Conservation (phyloP, 2,888 invertebrate species). For the Andrena minutula region DNA sequence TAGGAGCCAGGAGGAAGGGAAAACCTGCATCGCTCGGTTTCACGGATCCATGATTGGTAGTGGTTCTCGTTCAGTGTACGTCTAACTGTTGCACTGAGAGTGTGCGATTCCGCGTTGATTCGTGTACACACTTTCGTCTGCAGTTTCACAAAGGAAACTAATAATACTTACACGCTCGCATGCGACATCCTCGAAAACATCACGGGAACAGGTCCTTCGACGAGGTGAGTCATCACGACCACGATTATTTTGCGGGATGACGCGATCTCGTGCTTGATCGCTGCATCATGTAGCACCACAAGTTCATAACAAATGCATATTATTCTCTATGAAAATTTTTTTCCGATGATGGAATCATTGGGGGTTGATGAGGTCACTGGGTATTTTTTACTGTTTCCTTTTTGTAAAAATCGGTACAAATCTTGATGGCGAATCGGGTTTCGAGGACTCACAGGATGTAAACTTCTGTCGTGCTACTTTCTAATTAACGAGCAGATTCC, state of each 20-base stretch:
- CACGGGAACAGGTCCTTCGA: constrained; percentile 9
- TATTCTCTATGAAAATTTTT: neutral
- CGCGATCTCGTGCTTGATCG: constrained; percentile 40
- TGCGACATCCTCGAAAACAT: constrained; percentile 10
- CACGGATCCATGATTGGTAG: constrained; percentile 77
- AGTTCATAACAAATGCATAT: neutral
- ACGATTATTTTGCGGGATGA: constrained; percentile 59
- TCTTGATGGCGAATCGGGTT: constrained; percentile 56
- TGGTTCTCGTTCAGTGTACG: constrained; percentile 65
- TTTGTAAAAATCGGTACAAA: constrained; percentile 12
- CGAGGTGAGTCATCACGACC: constrained; percentile 62
- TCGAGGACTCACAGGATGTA: constrained; percentile 39
- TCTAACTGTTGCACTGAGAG: constrained; percentile 58
- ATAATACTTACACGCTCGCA: constrained; percentile 6
- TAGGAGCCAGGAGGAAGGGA: constrained; percentile 69
- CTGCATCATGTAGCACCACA: neutral
- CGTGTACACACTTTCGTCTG: neutral
- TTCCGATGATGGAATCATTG: neutral
- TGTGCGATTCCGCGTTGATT: constrained; percentile 11
- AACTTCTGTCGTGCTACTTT: constrained; percentile 55
- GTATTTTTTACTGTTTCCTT: neutral
- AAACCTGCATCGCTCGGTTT: constrained; percentile 61
- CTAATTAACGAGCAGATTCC: constrained; percentile 47
- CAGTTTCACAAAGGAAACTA: neutral
- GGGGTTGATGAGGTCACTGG: neutral